Conservation (phyloP, 1,140 invertebrate genomes). For the Ganaspis sp. region DNA sequence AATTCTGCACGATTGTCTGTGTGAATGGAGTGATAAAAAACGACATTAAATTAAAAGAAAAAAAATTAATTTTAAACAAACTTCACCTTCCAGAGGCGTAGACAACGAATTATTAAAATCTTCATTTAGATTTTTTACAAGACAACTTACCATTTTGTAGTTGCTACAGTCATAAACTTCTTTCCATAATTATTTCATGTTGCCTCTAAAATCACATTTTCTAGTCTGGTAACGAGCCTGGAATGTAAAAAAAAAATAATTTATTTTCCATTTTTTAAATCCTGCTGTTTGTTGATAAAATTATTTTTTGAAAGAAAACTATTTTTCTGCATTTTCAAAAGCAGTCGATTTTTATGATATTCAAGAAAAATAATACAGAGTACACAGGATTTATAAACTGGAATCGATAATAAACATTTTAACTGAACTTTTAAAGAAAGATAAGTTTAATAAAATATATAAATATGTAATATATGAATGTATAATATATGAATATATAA, state of each 20-base stretch:
- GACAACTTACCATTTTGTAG: slow-evolving; percentile 25
- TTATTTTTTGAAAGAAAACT: neutral
- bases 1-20: neutral
- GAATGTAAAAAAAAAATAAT: slow-evolving; percentile 3
- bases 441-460: neutral
- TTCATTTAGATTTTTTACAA: neutral
- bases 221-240: slow-evolving; percentile 2
- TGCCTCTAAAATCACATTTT: slow-evolving; percentile 8
- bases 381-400: slow-evolving; percentile 1
- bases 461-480: too few relatives aligned
- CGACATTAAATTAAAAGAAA: neutral
- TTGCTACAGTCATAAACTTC: slow-evolving; percentile 34
- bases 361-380: neutral
- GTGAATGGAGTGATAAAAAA: neutral
- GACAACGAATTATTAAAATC: slow-evolving; percentile 7
- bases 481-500: too few relatives aligned
- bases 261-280: slow-evolving; percentile 11
- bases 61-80: neutral
- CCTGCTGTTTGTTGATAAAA: slow-evolving; percentile 1
- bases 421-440: neutral
- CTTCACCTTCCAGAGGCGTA: neutral
- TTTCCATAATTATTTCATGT: neutral
- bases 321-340: neutral
- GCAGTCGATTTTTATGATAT: neutral
- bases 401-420: neutral